These are phyloP conservation scores for Muntiacus reevesi DNA, from an alignment of 2,113 vertebrate species.

Conservation along the genomic window DNA sequence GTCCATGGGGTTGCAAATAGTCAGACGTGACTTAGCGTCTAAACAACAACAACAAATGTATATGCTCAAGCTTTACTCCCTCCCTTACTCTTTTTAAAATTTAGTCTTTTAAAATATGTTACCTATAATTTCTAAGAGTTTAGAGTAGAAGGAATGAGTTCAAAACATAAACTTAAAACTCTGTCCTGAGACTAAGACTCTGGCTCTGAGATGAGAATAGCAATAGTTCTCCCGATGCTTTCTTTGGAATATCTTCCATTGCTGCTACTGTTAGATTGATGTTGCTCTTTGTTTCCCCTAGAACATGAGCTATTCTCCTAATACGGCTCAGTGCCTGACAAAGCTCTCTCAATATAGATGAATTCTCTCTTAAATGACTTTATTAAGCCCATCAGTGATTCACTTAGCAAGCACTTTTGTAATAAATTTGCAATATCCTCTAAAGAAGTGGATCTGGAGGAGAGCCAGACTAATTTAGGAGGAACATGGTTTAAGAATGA, in stretches of 20 bases:
- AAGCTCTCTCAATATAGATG: background rate
- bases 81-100: background rate
- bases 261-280: background rate
- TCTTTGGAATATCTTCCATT: background rate
- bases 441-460: slow-evolving; percentile 45
- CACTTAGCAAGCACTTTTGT: slow-evolving; percentile 44
- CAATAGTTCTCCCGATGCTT: background rate
- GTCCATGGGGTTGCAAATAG: background rate
- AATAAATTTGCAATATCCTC: slow-evolving; percentile 57
- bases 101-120: background rate
- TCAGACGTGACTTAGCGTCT: rapidly evolving
- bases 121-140: background rate
- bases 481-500: slow-evolving; percentile 46
- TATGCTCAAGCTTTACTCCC: background rate
- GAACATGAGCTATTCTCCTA: background rate
- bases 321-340: background rate
- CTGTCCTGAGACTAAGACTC: background rate
- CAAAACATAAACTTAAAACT: background rate
- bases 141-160: background rate
- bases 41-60: background rate
- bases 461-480: slow-evolving; percentile 57
- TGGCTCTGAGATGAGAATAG: background rate
- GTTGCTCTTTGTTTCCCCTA: background rate
- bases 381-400: slow-evolving; percentile 43
- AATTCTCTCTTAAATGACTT: slow-evolving; percentile 48